phyloP scores from a whole-genome alignment of 2,113 vertebrate genomes.

The Myiozetetes cayanensis region DNA sequence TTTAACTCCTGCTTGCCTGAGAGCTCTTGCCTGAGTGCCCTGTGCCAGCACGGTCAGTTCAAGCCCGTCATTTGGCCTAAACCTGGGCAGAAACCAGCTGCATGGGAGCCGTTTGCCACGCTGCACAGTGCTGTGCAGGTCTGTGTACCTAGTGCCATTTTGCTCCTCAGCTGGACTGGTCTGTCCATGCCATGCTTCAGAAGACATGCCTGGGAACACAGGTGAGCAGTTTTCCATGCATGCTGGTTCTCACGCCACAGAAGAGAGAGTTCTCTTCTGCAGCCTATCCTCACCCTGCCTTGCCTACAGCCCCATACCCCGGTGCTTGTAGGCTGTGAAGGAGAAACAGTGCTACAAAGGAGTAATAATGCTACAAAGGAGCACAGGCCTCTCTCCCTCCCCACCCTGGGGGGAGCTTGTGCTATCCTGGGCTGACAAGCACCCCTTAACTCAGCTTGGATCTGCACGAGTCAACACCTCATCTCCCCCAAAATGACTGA shows the following conservation, averaged over 20 bases:
- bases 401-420: not conserved
- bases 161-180: not conserved
- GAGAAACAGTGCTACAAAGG: not conserved
- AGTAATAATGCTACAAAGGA: not conserved
- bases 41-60: accelerated
- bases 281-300: not conserved
- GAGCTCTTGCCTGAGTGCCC: not conserved
- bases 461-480: accelerated
- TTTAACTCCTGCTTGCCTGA: not conserved
- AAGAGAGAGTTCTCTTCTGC: not conserved
- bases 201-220: not conserved
- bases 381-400: not conserved
- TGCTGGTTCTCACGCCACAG: accelerated
- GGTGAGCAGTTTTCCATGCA: not conserved
- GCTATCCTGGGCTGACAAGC: not conserved
- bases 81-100: not conserved
- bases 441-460: not conserved
- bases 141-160: not conserved
- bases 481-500: not conserved
- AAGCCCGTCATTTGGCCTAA: not conserved
- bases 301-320: not conserved
- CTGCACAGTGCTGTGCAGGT: accelerated
- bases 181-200: not conserved
- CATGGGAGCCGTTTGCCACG: accelerated
- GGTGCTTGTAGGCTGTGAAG: not conserved